Evolutionary conservation across 2,888 invertebrate species (phyloP).

Genomic region (Acleris literana): DNA sequence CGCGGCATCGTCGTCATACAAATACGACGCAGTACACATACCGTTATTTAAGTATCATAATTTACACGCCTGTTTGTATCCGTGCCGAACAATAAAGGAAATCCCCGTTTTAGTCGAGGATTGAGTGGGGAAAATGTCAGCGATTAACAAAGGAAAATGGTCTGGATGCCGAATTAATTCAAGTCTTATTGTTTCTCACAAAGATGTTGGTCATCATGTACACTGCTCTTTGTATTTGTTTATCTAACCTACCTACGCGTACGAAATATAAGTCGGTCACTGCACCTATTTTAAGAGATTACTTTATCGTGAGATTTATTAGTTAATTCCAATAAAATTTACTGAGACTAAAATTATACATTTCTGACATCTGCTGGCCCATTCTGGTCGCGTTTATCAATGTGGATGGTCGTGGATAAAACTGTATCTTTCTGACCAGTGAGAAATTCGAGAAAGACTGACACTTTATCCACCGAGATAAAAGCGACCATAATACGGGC

Average conservation of each 20-base stretch:
- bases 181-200: slow-evolving; percentile 2
- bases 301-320: not conserved
- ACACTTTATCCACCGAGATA: no score
- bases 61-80: slow-evolving; percentile 12
- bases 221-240: slow-evolving; percentile 1
- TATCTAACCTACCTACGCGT: slow-evolving; percentile 1
- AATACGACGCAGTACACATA: slow-evolving; percentile 31
- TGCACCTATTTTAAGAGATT: slow-evolving; percentile 14
- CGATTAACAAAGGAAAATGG: slow-evolving; percentile 20
- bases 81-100: slow-evolving; percentile 12
- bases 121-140: not conserved
- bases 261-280: slow-evolving; percentile 5
- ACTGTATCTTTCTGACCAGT: no score
- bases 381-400: no score
- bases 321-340: not conserved
- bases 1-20: slow-evolving; percentile 16
- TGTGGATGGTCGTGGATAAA: no score
- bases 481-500: no score
- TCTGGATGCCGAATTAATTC: slow-evolving; percentile 5
- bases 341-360: no score
- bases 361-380: no score
- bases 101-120: slow-evolving; percentile 28
- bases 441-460: no score
- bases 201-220: slow-evolving; percentile 11
- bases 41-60: slow-evolving; percentile 25